A percentile compares a stretch with the other conserved stretches of the same genome.
These are phyloP conservation scores for Zygaena filipendulae DNA, from an alignment of 2,888 invertebrate species.

Conservation along the genomic window DNA sequence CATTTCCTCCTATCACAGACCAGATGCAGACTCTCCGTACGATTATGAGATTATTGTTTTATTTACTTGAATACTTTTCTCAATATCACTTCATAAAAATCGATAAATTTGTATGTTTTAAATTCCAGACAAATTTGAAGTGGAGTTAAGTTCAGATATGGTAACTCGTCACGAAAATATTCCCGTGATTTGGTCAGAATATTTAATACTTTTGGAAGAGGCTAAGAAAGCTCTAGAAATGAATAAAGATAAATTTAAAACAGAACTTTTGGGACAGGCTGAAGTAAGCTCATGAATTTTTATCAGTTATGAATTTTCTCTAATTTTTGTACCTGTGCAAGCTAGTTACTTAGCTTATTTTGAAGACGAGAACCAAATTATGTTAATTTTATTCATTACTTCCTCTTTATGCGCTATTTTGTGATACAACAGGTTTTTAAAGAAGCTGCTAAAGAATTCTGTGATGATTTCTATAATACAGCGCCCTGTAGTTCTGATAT, in stretches of 20 bases:
- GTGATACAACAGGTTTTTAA: slow-evolving; percentile 65
- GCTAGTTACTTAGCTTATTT: too few relatives aligned
- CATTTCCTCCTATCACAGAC: slow-evolving; percentile 80
- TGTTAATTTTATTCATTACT: too few relatives aligned
- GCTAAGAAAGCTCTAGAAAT: slow-evolving; percentile 79
- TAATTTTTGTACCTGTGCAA: background rate
- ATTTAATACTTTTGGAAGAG: slow-evolving; percentile 74
- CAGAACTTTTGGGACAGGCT: slow-evolving; percentile 75
- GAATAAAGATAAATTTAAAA: slow-evolving; percentile 79
- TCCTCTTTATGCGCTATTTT: too few relatives aligned
- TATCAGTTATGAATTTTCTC: too few relatives aligned
- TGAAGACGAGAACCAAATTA: too few relatives aligned
- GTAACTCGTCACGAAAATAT: slow-evolving; percentile 67
- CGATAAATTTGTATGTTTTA: too few relatives aligned
- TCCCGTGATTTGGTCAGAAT: slow-evolving; percentile 74
- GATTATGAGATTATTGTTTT: too few relatives aligned
- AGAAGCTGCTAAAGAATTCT: slow-evolving; percentile 73
- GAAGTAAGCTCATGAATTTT: slow-evolving; percentile 58
- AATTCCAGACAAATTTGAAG: slow-evolving; percentile 74
- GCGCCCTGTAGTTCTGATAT: slow-evolving; percentile 74
- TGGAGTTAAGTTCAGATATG: slow-evolving; percentile 73
- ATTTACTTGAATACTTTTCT: too few relatives aligned
- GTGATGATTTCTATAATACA: slow-evolving; percentile 74
- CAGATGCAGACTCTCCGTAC: slow-evolving; percentile 76
- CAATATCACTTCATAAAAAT: too few relatives aligned